These are phyloP conservation scores for Coracopsis vasa DNA, from an alignment of 2,113 vertebrate species.

Conservation along the genomic window DNA sequence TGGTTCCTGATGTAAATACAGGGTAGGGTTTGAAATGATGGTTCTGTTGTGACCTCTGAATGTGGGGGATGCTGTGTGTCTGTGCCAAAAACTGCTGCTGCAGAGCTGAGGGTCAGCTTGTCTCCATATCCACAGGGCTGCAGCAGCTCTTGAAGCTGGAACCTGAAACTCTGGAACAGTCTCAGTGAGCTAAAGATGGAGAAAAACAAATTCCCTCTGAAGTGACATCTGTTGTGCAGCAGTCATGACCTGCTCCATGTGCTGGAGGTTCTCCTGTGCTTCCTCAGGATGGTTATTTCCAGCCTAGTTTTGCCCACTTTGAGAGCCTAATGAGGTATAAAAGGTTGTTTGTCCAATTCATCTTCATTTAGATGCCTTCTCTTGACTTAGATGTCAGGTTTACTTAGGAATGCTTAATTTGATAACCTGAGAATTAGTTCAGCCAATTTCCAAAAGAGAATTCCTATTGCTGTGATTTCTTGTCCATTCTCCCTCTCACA, in stretches of 20 bases:
- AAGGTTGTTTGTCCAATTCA: constrained; percentile 51
- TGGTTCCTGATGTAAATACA: not conserved
- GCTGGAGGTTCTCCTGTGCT: not conserved
- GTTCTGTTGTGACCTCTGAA: not conserved
- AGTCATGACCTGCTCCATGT: not conserved
- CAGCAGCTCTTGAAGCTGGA: not conserved
- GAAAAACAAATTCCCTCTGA: not conserved
- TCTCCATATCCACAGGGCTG: accelerated
- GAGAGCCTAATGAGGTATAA: constrained; percentile 34
- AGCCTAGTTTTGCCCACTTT: not conserved
- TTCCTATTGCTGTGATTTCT: not conserved
- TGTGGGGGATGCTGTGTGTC: accelerated
- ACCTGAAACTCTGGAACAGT: not conserved
- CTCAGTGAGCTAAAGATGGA: not conserved
- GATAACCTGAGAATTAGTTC: constrained; percentile 55
- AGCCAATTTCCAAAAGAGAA: constrained; percentile 31
- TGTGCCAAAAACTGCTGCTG: not conserved
- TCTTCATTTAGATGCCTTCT: constrained; percentile 46
- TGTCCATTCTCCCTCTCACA: not conserved
- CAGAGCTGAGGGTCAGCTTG: not conserved
- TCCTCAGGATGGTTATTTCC: not conserved
- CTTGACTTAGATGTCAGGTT: constrained; percentile 36
- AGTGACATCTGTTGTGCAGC: not conserved
- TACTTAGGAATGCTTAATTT: constrained; percentile 51
- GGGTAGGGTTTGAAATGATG: not conserved